phyloP scores from a whole-genome alignment of 53 echinoderm and acorn worm genomes.

The Paracentrotus lividus region DNA sequence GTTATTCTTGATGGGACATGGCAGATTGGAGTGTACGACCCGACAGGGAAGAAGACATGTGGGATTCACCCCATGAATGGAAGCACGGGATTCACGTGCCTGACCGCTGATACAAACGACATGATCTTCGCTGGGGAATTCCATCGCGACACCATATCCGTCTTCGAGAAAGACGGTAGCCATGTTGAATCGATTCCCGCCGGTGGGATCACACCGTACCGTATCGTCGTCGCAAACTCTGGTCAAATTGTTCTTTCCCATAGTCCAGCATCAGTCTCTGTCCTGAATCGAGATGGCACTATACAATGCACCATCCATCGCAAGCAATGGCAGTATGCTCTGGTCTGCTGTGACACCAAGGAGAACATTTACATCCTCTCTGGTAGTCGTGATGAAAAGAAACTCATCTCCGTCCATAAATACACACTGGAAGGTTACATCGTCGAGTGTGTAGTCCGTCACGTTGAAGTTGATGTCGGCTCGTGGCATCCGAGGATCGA shows the following conservation, averaged over 20 bases:
- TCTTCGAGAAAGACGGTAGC: conserved; percentile 45
- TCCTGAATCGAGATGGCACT: conserved; percentile 47
- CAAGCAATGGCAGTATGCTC: conserved; percentile 67
- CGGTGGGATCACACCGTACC: conserved; percentile 63
- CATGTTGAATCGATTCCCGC: conserved; percentile 50
- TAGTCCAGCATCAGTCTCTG: conserved; percentile 62
- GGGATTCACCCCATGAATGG: conserved; percentile 27
- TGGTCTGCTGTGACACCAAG: conserved; percentile 58
- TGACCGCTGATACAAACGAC: conserved; percentile 30
- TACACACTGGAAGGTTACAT: conserved; percentile 64
- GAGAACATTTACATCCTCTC: conserved; percentile 64
- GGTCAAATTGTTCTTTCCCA: conserved; percentile 58
- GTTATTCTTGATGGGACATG: conserved; percentile 71
- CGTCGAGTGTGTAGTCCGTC: conserved; percentile 65
- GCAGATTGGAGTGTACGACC: conserved; percentile 66
- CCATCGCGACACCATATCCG: conserved; percentile 66
- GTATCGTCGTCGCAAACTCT: conserved; percentile 48
- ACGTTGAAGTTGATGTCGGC: conserved; percentile 58
- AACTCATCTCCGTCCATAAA: conserved; percentile 62
- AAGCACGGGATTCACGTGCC: conserved; percentile 59
- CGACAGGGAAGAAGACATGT: neutral
- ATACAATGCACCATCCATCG: conserved; percentile 49
- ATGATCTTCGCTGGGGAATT: conserved; percentile 63
- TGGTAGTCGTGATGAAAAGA: conserved; percentile 62
- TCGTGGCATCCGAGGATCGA: conserved; percentile 68